Base-by-base conservation (phyloP, 2,888 invertebrate species). In the Hermodice carunculata region DNA sequence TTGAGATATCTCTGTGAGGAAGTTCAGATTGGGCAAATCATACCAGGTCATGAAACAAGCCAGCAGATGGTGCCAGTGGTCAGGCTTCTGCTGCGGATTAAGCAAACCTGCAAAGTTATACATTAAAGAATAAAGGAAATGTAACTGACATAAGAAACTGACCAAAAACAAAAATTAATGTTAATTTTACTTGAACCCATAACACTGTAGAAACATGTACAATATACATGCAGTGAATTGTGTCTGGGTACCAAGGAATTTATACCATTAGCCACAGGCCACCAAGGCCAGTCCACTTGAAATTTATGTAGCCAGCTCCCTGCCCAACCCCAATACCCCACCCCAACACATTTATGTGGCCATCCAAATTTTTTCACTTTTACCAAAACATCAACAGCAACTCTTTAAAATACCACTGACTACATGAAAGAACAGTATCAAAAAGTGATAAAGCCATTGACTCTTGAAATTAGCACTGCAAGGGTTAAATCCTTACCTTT, bases 1-100 rank as follows among this genome's bases (percentile, higher is more conserved):
- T n/a, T n/a, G n/a, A n/a, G n/a, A n/a, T n/a, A n/a, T n/a, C n/a
- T n/a, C n/a, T n/a, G n/a, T n/a, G n/a, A n/a, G n/a, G n/a, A n/a
- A n/a, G n/a, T n/a, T n/a, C n/a, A n/a, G n/a, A n/a, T n/a, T n/a
- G n/a, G 66, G 71, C 28, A 69, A 42, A 40, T 61, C 52, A 29
- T 64, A 57, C 71, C 71, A 71, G 11, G 58, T 61, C 26, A 71
- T 64, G 42, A 64, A 69, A 14, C 64, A 31, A 8, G 69, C 57
- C 53, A 70, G 34, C 24, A 57, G 22, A 8, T 54, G 34, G 11
- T 22, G 19, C 29, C 48, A 54, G 14, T 17, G 37, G 28, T 53
- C 49, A 6, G 44, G 28, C 11, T 26, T 28, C 6, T n/a, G 37
- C 53, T 61, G 29, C 14, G 43, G 14, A 22, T 52, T 43, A 19